Evolutionary conservation across 2,888 invertebrate genomes (phyloP).

Genomic region (Scaptodrosophila latifasciaeformis): DNA sequence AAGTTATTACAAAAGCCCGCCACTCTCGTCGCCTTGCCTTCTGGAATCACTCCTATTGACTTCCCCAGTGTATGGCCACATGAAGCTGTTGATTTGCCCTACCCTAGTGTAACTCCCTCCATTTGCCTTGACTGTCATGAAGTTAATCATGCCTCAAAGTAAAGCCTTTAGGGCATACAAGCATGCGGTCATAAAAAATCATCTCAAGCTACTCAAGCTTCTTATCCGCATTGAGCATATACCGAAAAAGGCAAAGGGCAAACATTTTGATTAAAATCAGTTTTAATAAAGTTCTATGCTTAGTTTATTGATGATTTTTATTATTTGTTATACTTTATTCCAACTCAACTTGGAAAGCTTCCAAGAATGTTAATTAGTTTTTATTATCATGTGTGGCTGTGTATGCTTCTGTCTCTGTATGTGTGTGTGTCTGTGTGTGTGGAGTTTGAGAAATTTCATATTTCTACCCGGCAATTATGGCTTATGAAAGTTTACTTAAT

Average conservation of each 20-base stretch:
- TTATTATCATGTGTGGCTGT: slow-evolving; percentile 46
- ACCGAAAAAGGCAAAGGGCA: background rate
- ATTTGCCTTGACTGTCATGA: slow-evolving; percentile 23
- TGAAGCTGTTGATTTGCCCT: background rate
- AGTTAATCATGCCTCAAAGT: slow-evolving; percentile 54
- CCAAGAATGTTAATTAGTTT: slow-evolving; percentile 60
- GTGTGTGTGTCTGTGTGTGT: slow-evolving; percentile 14
- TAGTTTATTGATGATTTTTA: slow-evolving; percentile 60
- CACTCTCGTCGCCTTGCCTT: background rate
- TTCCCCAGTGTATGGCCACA: background rate
- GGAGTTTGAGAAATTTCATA: slow-evolving; percentile 31
- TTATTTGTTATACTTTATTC: slow-evolving; percentile 18
- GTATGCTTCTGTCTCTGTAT: slow-evolving; percentile 15
- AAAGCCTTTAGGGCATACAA: slow-evolving; percentile 9
- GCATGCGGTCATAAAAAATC: no score
- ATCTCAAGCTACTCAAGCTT: no score
- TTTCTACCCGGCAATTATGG: slow-evolving; percentile 48
- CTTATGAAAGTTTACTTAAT: slow-evolving; percentile 68
- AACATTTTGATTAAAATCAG: slow-evolving; percentile 55
- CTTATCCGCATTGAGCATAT: no score
- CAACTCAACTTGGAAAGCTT: background rate
- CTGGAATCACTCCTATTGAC: background rate
- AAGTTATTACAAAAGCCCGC: background rate
- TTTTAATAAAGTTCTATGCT: slow-evolving; percentile 62
- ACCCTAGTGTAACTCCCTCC: no score